Evolutionary conservation across 92 coral and sea anemone genomes (phyloP).

Genomic region (Umimayanthus chanpuru): DNA sequence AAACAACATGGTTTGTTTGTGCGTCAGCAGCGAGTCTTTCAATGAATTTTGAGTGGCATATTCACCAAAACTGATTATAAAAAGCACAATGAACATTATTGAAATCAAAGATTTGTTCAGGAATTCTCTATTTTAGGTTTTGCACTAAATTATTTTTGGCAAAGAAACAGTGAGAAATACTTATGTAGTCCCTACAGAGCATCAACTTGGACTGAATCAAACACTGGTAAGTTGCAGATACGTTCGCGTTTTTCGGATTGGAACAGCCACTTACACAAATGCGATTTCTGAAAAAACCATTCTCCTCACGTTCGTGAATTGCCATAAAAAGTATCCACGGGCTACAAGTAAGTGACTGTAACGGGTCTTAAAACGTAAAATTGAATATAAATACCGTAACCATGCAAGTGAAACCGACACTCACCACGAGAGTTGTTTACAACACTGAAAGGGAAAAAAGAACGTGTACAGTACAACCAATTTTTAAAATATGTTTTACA

Average conservation of each 20-base stretch:
- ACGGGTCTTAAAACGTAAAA: too few species aligned
- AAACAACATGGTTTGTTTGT: not conserved
- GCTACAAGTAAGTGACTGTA: too few species aligned
- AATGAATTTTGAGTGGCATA: not conserved
- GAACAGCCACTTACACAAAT: not conserved
- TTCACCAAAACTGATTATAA: not conserved
- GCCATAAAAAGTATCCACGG: too few species aligned
- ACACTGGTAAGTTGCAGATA: not conserved
- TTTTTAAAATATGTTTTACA: too few species aligned
- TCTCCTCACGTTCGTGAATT: too few species aligned
- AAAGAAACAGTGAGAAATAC: not conserved
- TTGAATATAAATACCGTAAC: too few species aligned
- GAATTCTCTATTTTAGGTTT: not conserved
- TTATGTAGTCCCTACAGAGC: not conserved
- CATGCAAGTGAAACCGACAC: too few species aligned
- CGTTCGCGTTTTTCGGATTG: not conserved
- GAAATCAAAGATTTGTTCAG: not conserved
- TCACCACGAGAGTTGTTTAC: too few species aligned
- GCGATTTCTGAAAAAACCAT: too few species aligned
- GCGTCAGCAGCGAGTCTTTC: not conserved
- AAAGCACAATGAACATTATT: not conserved
- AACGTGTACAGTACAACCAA: too few species aligned
- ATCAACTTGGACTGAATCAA: not conserved
- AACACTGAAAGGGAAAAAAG: too few species aligned
- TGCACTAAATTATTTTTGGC: not conserved